Evolutionary conservation across 1,140 invertebrate genomes (phyloP).

Genomic region (Drosophila subobscura): DNA sequence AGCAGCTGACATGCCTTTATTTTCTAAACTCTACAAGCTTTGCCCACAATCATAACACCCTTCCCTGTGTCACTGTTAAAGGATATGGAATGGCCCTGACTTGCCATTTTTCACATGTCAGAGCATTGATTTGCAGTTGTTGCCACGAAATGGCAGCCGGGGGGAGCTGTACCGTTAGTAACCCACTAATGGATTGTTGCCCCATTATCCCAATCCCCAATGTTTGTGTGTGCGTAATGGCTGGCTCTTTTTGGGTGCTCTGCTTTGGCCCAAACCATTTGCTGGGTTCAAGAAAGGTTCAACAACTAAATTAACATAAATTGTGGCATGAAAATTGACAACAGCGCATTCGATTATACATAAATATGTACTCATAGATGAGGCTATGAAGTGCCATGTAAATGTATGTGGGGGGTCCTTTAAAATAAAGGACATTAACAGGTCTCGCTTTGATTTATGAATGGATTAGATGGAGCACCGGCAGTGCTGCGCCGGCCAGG

Average conservation of each 20-base stretch:
- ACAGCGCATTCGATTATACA: conserved; percentile 36
- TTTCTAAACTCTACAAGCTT: no score
- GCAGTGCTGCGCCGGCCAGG: conserved; percentile 7
- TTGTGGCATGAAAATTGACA: conserved; percentile 67
- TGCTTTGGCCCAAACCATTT: background rate
- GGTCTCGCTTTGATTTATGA: conserved; percentile 55
- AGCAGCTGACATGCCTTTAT: no score
- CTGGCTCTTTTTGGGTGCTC: no score
- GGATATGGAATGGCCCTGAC: no score
- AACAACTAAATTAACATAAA: conserved; percentile 71
- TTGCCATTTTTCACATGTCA: conserved; percentile 78
- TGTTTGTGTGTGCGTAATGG: conserved; percentile 17
- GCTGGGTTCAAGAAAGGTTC: conserved; percentile 62
- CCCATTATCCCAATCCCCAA: conserved; percentile 16
- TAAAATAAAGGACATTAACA: conserved; percentile 53
- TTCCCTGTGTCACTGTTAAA: no score
- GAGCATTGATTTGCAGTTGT: conserved; percentile 77
- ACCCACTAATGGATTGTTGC: conserved; percentile 73
- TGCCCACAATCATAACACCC: no score
- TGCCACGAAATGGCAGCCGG: conserved; percentile 69
- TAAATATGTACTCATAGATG: no score
- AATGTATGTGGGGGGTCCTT: conserved; percentile 6
- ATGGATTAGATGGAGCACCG: background rate
- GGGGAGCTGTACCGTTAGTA: conserved; percentile 47
- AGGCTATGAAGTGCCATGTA: conserved; percentile 18